Conservation (phyloP, 2,888 invertebrate species). For the Synanthedon andrenaeformis region DNA sequence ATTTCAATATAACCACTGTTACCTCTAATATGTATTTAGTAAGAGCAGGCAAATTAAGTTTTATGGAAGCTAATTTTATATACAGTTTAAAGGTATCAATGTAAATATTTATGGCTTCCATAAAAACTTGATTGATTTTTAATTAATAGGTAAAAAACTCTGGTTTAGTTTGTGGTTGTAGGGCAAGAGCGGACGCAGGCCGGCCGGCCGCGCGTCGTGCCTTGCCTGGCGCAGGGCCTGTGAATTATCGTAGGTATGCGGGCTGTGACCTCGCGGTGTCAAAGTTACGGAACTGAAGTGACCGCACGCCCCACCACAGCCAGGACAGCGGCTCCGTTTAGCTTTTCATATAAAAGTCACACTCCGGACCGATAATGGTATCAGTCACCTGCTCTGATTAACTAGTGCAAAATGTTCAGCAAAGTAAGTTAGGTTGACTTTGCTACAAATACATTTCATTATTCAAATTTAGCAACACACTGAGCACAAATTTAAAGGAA, state of each 20-base stretch:
- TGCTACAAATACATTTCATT: not conserved
- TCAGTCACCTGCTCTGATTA: slow-evolving; percentile 66
- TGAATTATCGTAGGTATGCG: slow-evolving; percentile 43
- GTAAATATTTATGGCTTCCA: too few species aligned
- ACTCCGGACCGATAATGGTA: slow-evolving; percentile 55
- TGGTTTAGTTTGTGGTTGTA: too few species aligned
- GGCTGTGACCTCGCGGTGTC: slow-evolving; percentile 63
- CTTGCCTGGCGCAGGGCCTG: slow-evolving; percentile 9
- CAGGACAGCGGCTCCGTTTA: slow-evolving; percentile 57
- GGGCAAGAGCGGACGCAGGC: too few species aligned
- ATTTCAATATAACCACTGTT: too few species aligned
- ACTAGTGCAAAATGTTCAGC: slow-evolving; percentile 65
- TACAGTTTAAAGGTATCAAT: too few species aligned
- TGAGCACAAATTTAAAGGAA: too few species aligned
- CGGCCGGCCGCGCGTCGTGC: too few species aligned
- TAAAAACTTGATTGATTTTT: too few species aligned
- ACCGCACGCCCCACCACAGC: slow-evolving; percentile 54
- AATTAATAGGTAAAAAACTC: slow-evolving; percentile 1
- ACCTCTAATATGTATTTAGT: too few species aligned
- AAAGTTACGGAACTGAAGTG: slow-evolving; percentile 68
- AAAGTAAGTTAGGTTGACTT: slow-evolving; percentile 45
- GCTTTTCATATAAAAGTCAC: slow-evolving; percentile 68
- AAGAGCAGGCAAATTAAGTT: too few species aligned
- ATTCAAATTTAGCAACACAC: too few species aligned
- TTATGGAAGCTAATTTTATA: too few species aligned